Percentiles rank a stretch among this genome's conserved stretches.
Evolutionary conservation across 2,888 invertebrate genomes (phyloP).

Genomic region (Philhelius pedissequus): DNA sequence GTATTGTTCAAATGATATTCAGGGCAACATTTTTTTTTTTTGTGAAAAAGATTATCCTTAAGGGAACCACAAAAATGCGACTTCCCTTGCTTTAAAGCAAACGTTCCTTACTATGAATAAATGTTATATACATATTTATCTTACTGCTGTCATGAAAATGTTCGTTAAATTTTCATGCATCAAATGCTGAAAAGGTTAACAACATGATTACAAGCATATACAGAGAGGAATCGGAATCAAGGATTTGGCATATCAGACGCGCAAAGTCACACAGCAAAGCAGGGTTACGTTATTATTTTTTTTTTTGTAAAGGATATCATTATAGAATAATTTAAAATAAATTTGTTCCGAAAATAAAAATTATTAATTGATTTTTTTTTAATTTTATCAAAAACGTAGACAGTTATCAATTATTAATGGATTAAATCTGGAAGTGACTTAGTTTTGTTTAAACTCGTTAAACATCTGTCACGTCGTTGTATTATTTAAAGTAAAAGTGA

Average conservation of each 20-base stretch:
- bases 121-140: not conserved
- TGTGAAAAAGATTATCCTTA: constrained; percentile 5
- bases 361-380: no score
- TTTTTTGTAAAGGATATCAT: not conserved
- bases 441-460: not conserved
- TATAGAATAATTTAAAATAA: constrained; percentile 31
- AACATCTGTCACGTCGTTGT: not conserved
- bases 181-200: constrained; percentile 42
- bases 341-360: no score
- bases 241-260: constrained; percentile 30
- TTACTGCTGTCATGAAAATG: constrained; percentile 40
- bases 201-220: not conserved
- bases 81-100: not conserved
- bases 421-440: not conserved
- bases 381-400: no score
- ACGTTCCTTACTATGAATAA: not conserved
- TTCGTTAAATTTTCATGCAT: constrained; percentile 66
- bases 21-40: not conserved
- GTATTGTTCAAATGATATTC: not conserved
- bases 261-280: not conserved
- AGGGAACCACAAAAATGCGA: constrained; percentile 24
- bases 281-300: not conserved
- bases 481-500: not conserved
- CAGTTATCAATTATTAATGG: not conserved
- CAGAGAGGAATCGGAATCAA: not conserved